Evolutionary conservation across 2,888 invertebrate species (phyloP).

Genomic region (Pollenia amentaria): DNA sequence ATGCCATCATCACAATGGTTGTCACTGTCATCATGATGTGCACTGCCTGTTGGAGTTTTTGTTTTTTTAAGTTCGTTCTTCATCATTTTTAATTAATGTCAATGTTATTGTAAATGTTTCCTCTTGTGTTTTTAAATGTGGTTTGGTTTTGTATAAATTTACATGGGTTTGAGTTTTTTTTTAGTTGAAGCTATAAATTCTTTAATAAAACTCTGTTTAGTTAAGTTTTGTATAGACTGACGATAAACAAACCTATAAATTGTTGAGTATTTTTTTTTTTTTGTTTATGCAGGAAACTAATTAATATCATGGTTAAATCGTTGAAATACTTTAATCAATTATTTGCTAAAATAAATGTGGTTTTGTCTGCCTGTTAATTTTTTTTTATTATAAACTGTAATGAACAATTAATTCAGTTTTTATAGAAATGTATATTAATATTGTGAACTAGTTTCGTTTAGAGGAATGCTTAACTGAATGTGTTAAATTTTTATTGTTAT

Average conservation of each 20-base stretch:
- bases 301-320: slow-evolving; percentile 28
- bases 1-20: slow-evolving; percentile 67
- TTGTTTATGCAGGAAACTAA: slow-evolving; percentile 12
- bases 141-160: slow-evolving; percentile 36
- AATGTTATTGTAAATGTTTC: slow-evolving; percentile 63
- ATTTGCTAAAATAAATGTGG: slow-evolving; percentile 12
- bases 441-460: too few relatives aligned
- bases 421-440: neutral
- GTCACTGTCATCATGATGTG: slow-evolving; percentile 49
- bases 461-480: too few relatives aligned
- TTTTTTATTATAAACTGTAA: neutral
- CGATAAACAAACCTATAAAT: slow-evolving; percentile 60
- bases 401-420: neutral
- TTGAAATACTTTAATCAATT: neutral
- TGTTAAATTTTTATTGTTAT: too few relatives aligned
- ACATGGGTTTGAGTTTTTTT: too few relatives aligned
- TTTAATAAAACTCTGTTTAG: slow-evolving; percentile 16
- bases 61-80: slow-evolving; percentile 22
- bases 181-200: too few relatives aligned
- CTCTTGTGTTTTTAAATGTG: slow-evolving; percentile 60
- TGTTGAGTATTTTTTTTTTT: slow-evolving; percentile 8
- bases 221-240: neutral
- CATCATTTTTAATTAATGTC: slow-evolving; percentile 67
- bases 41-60: slow-evolving; percentile 13
- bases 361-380: neutral